A percentile compares a stretch with the other conserved stretches of the same genome.
Evolutionary conservation across 2,113 vertebrate genomes (phyloP).

Genomic region (Hemichromis elongatus): DNA sequence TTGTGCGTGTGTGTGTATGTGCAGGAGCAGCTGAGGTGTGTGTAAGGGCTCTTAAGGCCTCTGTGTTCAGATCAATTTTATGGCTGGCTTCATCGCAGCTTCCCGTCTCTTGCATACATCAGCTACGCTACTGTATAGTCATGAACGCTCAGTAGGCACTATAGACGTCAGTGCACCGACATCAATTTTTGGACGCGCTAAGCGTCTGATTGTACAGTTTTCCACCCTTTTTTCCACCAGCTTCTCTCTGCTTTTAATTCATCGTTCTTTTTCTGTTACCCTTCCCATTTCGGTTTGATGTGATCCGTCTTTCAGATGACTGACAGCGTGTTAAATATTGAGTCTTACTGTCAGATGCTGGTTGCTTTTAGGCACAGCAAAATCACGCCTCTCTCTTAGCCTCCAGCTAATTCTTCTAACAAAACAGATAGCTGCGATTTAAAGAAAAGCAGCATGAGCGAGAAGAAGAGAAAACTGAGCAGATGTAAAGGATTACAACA

Average conservation of each 20-base stretch:
- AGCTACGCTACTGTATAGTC: neutral
- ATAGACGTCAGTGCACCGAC: neutral
- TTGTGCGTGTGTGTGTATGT: neutral
- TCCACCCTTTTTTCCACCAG: neutral
- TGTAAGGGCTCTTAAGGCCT: conserved; percentile 26
- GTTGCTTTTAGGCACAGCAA: neutral
- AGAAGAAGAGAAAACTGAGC: conserved; percentile 7
- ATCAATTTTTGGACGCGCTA: neutral
- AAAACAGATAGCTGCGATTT: neutral
- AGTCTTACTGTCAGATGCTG: neutral
- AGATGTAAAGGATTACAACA: conserved; percentile 19
- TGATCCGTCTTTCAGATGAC: neutral
- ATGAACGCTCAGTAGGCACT: neutral
- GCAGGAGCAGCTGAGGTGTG: neutral
- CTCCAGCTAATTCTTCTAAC: neutral
- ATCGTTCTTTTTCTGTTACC: neutral
- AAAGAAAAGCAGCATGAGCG: neutral
- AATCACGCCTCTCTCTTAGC: neutral
- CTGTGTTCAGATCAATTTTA: conserved; percentile 60
- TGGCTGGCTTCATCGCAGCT: conserved; percentile 40
- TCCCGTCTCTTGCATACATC: conserved; percentile 11
- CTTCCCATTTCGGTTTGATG: neutral
- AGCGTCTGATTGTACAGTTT: neutral
- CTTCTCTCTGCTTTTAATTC: neutral
- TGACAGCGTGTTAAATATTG: conserved; percentile 9